These are phyloP conservation scores for Caenorhabditis imperialis DNA, from an alignment of 2,888 invertebrate species.

Conservation along the genomic window DNA sequence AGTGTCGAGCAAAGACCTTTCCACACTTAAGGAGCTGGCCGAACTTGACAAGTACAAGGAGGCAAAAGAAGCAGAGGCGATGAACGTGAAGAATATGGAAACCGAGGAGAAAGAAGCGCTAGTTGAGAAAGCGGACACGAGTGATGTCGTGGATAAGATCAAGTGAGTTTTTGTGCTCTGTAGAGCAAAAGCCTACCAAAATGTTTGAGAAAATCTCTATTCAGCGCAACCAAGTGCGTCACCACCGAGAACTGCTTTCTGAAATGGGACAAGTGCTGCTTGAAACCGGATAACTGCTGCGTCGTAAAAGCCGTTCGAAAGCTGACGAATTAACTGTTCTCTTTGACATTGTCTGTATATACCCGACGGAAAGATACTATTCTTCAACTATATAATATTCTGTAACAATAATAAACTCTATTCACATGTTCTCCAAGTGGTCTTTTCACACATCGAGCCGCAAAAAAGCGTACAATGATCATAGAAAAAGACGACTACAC, in stretches of 20 bases:
- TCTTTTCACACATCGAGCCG: no score
- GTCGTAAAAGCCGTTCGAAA: slow-evolving; percentile 48
- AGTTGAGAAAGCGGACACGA: slow-evolving; percentile 15
- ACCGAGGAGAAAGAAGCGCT: slow-evolving; percentile 11
- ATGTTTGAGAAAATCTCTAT: slow-evolving; percentile 26
- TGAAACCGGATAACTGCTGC: slow-evolving; percentile 51
- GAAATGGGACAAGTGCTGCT: slow-evolving; percentile 50
- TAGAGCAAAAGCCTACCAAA: no score
- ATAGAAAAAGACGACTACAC: no score
- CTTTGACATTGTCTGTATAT: slow-evolving; percentile 26
- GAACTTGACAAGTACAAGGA: slow-evolving; percentile 45
- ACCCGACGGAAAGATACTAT: slow-evolving; percentile 34
- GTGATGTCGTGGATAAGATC: slow-evolving; percentile 14
- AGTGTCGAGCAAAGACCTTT: slow-evolving; percentile 53
- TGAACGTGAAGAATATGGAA: slow-evolving; percentile 34
- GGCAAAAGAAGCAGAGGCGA: slow-evolving; percentile 18
- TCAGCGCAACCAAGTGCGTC: slow-evolving; percentile 23
- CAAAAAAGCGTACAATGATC: no score
- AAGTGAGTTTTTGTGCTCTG: slow-evolving; percentile 23
- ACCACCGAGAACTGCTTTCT: slow-evolving; percentile 18
- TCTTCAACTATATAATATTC: slow-evolving; percentile 14
- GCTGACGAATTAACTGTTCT: slow-evolving; percentile 25
- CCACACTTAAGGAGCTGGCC: slow-evolving; percentile 47
- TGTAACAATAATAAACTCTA: not conserved
- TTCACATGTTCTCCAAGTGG: not conserved